Evolutionary conservation across 92 coral and sea anemone genomes (phyloP).

Genomic region (Paragorgia papillata): DNA sequence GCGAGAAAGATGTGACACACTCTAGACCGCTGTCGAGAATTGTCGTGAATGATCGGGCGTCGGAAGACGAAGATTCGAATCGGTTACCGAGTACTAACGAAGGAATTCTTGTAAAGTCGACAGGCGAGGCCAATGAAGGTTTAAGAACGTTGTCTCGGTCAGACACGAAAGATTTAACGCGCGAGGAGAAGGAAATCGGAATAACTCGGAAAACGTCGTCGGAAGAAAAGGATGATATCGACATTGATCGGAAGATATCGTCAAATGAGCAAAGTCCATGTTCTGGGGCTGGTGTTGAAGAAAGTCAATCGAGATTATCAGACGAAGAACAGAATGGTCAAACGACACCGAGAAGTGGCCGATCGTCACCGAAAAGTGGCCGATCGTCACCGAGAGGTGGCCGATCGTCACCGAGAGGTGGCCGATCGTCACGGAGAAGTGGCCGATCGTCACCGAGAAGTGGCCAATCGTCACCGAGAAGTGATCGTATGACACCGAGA

Average conservation of each 20-base stretch:
- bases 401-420: too few relatives aligned
- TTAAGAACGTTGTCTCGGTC: not conserved
- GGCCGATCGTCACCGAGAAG: too few relatives aligned
- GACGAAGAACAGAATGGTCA: too few relatives aligned
- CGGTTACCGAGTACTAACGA: not conserved
- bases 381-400: too few relatives aligned
- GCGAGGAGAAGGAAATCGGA: not conserved
- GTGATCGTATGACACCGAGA: too few relatives aligned
- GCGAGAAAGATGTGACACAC: not conserved
- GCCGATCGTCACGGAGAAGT: too few relatives aligned
- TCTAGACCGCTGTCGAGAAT: conserved; percentile 1
- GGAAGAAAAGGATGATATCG: not conserved
- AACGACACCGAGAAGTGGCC: too few relatives aligned
- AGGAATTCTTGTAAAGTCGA: not conserved
- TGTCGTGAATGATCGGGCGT: not conserved
- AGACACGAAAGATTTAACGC: not conserved
- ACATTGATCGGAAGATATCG: not conserved
- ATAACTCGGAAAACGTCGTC: not conserved
- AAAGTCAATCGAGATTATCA: too few relatives aligned
- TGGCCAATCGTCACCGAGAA: too few relatives aligned
- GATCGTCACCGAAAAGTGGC: too few relatives aligned
- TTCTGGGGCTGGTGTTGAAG: not conserved
- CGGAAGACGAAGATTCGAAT: not conserved
- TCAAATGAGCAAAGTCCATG: not conserved
- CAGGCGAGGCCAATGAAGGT: not conserved